Base-by-base conservation (phyloP, 2,888 invertebrate species). In the Leptinotarsa juncta region DNA sequence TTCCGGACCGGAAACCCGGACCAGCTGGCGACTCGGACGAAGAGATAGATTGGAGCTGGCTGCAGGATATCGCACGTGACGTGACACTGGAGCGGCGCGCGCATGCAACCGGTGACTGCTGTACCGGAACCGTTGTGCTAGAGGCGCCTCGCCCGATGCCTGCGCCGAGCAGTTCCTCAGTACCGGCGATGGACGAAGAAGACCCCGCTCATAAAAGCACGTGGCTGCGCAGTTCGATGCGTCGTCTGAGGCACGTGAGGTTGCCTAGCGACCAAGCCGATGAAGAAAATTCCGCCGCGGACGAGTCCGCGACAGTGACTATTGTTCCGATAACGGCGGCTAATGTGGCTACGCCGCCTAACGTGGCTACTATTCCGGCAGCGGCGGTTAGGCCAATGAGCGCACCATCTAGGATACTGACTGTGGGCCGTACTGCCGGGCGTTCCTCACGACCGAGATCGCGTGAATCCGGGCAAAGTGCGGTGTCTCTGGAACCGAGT, bases 181-280 rank as follows among this genome's bases (percentile, higher is more conserved):
- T 77, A 69, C 69, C 74, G 26, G 74, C 74, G 48, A 80, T 76
- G 74, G 74, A 73, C 73, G 81, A 83, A 65, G 79, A 80, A 75
- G 81, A 81, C 12, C 83, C 83, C 70, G 72, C 66, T 79, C 76
- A 81, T 83, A 75, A 84, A 81, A 77, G 74, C 79, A 87, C 89
- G 73, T 91, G 91, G 91, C 84, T 90, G 81, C 88, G 91, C 75
- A 89, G 88, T 66, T 91, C 91, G 48, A 91, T 91, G 91, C 87
- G 91, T 71, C 87, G 90, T 18, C 84, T 91, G 70, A 88, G 89
- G 49, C 91, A 90, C 78, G 84, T 90, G 72, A 86, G 89, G 65
- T 81, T 90, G 55, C 89, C 89, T n/a, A 89, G 82, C 78, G 84
- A 83, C 67, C 82, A 81, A 23, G 72, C 65, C 26, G 65, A 49